Conservation (phyloP, 2,113 vertebrate genomes). For the Corythornis madagascariensis region DNA sequence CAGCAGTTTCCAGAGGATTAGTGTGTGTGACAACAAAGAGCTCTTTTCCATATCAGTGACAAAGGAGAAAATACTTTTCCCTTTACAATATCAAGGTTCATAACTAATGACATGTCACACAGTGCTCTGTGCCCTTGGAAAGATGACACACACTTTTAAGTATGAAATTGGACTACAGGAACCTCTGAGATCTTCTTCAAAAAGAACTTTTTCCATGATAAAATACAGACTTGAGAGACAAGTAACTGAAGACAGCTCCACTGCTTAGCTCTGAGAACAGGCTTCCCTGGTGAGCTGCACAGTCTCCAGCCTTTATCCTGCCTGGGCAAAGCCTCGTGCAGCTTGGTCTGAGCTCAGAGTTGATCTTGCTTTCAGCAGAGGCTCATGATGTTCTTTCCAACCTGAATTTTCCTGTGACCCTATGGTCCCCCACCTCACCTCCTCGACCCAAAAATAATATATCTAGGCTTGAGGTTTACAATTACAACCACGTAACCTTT, state of each 20-base stretch:
- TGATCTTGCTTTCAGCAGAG: neutral
- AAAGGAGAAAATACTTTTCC: constrained; percentile 14
- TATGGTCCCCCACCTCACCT: neutral
- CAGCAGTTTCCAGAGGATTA: neutral
- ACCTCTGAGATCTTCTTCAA: neutral
- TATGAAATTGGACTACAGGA: fast-evolving
- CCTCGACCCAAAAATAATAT: neutral
- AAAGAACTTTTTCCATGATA: neutral
- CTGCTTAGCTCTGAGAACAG: neutral
- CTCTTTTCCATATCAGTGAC: neutral
- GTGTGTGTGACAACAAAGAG: neutral
- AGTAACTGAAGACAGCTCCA: neutral
- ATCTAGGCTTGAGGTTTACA: neutral
- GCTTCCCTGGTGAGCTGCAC: neutral
- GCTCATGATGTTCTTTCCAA: neutral
- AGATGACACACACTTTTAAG: neutral
- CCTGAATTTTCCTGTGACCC: neutral
- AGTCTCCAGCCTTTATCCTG: neutral
- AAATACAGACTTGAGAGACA: neutral
- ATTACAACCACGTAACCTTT: neutral
- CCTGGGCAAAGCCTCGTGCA: neutral
- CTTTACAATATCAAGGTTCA: neutral
- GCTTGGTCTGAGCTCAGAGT: neutral
- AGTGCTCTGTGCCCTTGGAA: neutral
- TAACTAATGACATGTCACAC: neutral